Percentiles rank a stretch among this genome's conserved stretches.
Evolutionary conservation across 1,140 invertebrate genomes (phyloP).

Genomic region (Pantala flavescens): DNA sequence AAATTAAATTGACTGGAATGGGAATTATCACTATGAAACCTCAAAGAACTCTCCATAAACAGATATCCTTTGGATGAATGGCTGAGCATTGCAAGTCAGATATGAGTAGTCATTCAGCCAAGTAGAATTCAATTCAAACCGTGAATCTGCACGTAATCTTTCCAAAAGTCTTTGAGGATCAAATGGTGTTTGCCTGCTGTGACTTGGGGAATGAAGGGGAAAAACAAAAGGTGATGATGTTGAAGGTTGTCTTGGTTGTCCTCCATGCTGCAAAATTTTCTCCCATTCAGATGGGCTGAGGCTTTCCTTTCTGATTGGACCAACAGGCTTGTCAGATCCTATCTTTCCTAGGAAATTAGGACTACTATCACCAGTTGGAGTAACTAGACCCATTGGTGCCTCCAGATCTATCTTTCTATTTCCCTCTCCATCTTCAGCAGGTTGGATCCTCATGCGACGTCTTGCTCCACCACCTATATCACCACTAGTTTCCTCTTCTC

Average conservation of each 20-base stretch:
- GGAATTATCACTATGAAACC: not conserved
- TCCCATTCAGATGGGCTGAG: constrained; percentile 21
- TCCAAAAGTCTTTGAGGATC: constrained; percentile 49
- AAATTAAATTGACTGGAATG: not conserved
- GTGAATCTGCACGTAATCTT: constrained; percentile 44
- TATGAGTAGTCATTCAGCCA: constrained; percentile 43
- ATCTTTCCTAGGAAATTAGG: constrained; percentile 25
- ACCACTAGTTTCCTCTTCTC: not conserved
- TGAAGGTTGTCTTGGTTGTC: constrained; percentile 21
- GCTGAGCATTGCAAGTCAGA: constrained; percentile 53
- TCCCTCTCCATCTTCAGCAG: not conserved
- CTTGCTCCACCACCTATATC: not conserved
- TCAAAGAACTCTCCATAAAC: constrained; percentile 51
- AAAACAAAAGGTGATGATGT: constrained; percentile 23
- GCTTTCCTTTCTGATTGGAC: constrained; percentile 18
- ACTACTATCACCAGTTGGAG: not conserved
- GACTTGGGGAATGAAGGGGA: constrained; percentile 24
- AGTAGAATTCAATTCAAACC: constrained; percentile 40
- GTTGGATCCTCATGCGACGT: not conserved
- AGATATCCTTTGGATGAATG: constrained; percentile 60
- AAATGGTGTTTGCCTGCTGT: constrained; percentile 32
- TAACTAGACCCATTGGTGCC: not conserved
- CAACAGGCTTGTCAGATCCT: constrained; percentile 21
- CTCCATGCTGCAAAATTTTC: constrained; percentile 21
- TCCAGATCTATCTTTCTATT: not conserved